Evolutionary conservation across 2,888 invertebrate genomes (phyloP), one percentile per base, ranked within the genome.

Genomic region (Neoascia interrupta): DNA sequence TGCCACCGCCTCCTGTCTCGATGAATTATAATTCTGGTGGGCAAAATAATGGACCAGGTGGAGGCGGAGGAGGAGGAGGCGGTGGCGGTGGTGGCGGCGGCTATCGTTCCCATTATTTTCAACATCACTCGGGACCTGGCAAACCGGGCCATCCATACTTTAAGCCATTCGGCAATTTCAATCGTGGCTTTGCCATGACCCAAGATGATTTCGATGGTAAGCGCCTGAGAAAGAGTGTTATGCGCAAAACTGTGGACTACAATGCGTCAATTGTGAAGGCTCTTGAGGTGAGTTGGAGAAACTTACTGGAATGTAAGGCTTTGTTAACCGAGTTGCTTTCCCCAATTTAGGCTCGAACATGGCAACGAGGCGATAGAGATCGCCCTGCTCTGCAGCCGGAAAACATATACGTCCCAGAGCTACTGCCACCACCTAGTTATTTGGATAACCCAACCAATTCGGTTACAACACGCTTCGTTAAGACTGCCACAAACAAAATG

Each of bases 401-500:
- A 89, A 94, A 95, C 58, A 95, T 97, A 89, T 99, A 98, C 88
- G 95, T 96, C 84, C 96, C 97, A 1, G 96, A 97, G 87, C 90
- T 99, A 85, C 91, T 97, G 86, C 99, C 99, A 36, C 99, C 99
- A 1, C 94, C 96, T n/a, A 95, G 95, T 83, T 96, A 97, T 87
- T 92, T 95, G 51, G 96, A 99, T 87, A 97, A 97, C 89, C 97
- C 99, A 2, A 97, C 97, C 83, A 99, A 99, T 90, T 96, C 98
- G 82, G 97, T 97, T 10, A 96, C 97, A 3, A 95, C 95, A 39
- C 90, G 97, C 85, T 99, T 98, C 89, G 98, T 99, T 5, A 95
- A 99, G 89, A 97, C 98, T n/a, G 99, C 99, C 5, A 99, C 98
- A 61, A 99, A 99, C 89, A 99, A 99, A 91, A 97, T 99, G 95